A percentile compares a stretch with the other conserved stretches of the same genome.
Evolutionary conservation across 2,797 vertebrate species (phyloP).

Genomic region (Gallinago solitaria): DNA sequence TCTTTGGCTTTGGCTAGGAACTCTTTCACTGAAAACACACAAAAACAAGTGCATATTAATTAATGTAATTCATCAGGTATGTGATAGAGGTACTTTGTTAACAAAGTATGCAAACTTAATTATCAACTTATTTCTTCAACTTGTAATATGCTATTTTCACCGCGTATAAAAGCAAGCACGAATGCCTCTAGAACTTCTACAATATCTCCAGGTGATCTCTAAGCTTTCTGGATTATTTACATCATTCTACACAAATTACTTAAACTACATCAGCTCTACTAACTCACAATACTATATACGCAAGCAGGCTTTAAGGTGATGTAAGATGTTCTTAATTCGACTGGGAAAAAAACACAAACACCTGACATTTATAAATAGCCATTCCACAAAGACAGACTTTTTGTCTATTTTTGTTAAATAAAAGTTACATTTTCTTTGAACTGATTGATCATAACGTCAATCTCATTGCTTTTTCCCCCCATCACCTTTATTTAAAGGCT

Average conservation of each 20-base stretch:
- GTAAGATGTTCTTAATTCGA: conserved; percentile 44
- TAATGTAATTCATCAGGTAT: background rate
- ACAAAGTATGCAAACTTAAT: background rate
- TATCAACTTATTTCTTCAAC: background rate
- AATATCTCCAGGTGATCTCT: background rate
- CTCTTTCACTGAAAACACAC: conserved; percentile 92
- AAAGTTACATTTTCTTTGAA: conserved; percentile 6
- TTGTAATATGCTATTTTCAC: background rate
- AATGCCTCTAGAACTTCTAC: conserved; percentile 36
- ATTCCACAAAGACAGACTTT: background rate
- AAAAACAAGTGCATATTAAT: conserved; percentile 5
- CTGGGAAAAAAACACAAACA: background rate
- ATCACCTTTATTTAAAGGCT: conserved; percentile 76
- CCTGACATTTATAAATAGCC: background rate
- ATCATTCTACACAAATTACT: conserved; percentile 32
- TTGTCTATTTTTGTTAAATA: background rate
- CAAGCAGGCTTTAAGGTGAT: conserved; percentile 80
- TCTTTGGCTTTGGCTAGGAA: conserved; percentile 99
- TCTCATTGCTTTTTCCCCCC: conserved; percentile 46
- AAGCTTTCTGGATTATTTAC: conserved; percentile 30
- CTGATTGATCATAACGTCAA: background rate
- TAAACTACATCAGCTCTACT: conserved; percentile 58
- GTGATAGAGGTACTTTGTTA: background rate
- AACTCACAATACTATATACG: conserved; percentile 72
- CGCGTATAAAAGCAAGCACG: conserved; percentile 49